Percentiles rank a stretch among this genome's conserved stretches.
Evolutionary conservation across 2,888 invertebrate genomes (phyloP).

Genomic region (Eulithis prunata): DNA sequence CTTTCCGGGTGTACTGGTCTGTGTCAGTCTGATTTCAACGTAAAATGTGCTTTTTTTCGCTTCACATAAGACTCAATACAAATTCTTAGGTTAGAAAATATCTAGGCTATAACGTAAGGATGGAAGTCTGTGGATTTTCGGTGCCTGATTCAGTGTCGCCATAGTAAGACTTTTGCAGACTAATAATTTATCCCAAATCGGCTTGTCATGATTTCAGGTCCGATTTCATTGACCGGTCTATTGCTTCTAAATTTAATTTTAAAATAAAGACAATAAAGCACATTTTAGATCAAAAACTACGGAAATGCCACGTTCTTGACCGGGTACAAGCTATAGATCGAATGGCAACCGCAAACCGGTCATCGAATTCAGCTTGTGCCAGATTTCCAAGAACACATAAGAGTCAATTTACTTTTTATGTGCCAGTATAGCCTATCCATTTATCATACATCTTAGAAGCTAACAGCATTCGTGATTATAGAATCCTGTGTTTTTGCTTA

Average conservation of each 20-base stretch:
- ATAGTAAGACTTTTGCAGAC: not conserved
- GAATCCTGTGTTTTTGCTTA: slow-evolving; percentile 30
- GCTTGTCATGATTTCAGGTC: not conserved
- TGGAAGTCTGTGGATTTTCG: not conserved
- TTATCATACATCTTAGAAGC: slow-evolving; percentile 53
- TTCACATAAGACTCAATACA: too few relatives aligned
- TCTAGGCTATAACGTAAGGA: too few relatives aligned
- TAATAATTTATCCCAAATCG: not conserved
- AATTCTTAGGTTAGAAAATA: too few relatives aligned
- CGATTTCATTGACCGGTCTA: not conserved
- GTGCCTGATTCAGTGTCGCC: not conserved
- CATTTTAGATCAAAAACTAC: slow-evolving; percentile 3
- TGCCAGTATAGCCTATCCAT: slow-evolving; percentile 49
- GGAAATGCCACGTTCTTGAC: not conserved
- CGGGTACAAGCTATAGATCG: slow-evolving; percentile 30
- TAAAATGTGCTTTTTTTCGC: not conserved
- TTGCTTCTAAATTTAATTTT: not conserved
- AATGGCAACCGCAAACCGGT: slow-evolving; percentile 57
- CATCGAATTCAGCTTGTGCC: slow-evolving; percentile 52
- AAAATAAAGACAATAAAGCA: not conserved
- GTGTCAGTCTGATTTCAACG: not conserved
- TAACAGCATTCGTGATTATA: slow-evolving; percentile 40
- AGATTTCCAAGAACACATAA: slow-evolving; percentile 54
- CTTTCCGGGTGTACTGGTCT: not conserved
- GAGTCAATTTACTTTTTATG: slow-evolving; percentile 63